phyloP scores from a whole-genome alignment of 2,113 vertebrate genomes.

The Prunella fulvescens region DNA sequence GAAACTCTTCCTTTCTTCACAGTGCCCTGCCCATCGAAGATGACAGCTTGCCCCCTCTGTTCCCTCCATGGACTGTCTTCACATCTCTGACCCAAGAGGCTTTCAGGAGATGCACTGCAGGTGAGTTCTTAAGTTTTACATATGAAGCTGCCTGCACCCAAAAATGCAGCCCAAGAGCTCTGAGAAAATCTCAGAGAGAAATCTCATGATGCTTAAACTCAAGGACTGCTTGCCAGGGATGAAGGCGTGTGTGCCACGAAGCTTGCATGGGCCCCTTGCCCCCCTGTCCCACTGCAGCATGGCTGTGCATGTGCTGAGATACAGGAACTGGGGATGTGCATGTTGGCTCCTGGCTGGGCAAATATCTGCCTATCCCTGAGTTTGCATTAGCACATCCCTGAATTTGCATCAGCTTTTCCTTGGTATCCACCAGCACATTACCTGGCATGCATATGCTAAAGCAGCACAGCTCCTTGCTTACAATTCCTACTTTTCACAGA shows the following conservation, averaged over 20 bases:
- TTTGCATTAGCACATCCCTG: background rate
- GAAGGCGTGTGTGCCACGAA: rapidly evolving
- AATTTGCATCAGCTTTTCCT: background rate
- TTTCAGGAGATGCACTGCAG: background rate
- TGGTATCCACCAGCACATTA: background rate
- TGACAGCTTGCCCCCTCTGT: background rate
- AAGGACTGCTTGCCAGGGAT: background rate
- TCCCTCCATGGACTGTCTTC: background rate
- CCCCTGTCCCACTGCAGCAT: rapidly evolving
- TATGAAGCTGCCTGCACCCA: background rate
- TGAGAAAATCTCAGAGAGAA: background rate
- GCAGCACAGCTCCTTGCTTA: background rate
- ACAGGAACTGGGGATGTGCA: background rate
- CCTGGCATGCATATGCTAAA: rapidly evolving
- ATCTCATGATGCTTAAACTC: background rate
- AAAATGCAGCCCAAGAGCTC: background rate
- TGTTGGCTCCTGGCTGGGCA: background rate
- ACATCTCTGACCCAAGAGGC: background rate
- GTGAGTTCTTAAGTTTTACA: background rate
- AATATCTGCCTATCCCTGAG: background rate
- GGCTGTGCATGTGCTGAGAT: background rate
- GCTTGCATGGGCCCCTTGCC: background rate
- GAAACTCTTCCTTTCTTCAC: background rate
- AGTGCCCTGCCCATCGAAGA: background rate
- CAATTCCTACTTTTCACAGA: background rate